Evolutionary conservation across 2,113 vertebrate genomes (phyloP).

Genomic region (Brachyhypopomus gauderio): DNA sequence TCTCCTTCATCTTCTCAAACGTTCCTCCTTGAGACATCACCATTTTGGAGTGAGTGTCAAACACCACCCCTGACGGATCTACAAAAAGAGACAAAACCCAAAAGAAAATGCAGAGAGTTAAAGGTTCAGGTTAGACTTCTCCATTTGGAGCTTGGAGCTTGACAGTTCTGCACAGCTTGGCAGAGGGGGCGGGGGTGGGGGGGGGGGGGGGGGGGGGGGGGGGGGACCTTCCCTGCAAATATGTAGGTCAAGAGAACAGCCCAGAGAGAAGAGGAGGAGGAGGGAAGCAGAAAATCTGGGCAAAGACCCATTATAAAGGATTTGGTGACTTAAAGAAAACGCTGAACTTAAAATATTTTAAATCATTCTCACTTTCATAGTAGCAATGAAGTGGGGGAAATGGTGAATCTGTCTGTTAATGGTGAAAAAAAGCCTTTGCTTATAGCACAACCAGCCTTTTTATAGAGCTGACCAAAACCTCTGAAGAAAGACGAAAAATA

Average conservation of each 20-base stretch:
- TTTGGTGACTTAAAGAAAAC: neutral
- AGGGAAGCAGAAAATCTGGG: neutral
- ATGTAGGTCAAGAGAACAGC: slow-evolving; percentile 49
- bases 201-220: slow-evolving; percentile 1
- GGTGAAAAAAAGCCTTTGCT: neutral
- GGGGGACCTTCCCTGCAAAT: slow-evolving; percentile 39
- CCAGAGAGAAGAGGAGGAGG: neutral
- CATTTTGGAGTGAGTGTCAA: slow-evolving; percentile 93
- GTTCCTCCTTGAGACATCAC: slow-evolving; percentile 93
- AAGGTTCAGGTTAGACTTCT: neutral
- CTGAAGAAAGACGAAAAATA: too few species aligned
- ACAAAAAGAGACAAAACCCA: slow-evolving; percentile 46
- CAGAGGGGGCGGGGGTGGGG: slow-evolving; percentile 26
- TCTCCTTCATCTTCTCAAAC: slow-evolving; percentile 95
- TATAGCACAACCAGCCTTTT: neutral
- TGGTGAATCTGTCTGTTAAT: neutral
- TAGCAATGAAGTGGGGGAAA: neutral
- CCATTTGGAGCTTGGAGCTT: slow-evolving; percentile 3
- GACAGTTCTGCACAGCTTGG: slow-evolving; percentile 15
- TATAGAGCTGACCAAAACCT: too few species aligned
- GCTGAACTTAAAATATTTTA: neutral
- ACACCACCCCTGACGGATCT: slow-evolving; percentile 91
- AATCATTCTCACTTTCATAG: neutral
- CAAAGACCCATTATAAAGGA: neutral
- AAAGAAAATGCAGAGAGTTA: slow-evolving; percentile 21